These are phyloP conservation scores for Hyphantria cunea DNA, from an alignment of 1,140 invertebrate species.

Conservation along the genomic window DNA sequence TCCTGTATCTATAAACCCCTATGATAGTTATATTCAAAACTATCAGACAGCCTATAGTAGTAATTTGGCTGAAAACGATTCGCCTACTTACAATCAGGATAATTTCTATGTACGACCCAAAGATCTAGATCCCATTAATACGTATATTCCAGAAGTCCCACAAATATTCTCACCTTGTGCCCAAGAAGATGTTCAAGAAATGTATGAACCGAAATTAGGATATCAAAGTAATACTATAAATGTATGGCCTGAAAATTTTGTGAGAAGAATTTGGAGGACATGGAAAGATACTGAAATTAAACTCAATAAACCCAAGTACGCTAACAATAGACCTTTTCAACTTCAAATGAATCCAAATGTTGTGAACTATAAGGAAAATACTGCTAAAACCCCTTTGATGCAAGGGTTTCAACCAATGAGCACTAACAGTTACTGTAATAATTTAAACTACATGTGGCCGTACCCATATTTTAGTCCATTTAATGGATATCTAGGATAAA, in stretches of 20 bases:
- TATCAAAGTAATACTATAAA: not conserved
- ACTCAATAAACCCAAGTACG: too few species aligned
- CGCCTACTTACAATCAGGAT: not conserved
- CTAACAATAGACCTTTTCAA: not conserved
- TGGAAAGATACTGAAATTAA: conserved; percentile 29
- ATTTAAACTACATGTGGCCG: not conserved
- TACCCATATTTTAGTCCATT: not conserved
- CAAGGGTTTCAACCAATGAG: not conserved
- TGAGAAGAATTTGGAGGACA: conserved; percentile 28
- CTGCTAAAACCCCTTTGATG: not conserved
- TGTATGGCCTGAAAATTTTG: not conserved
- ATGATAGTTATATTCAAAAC: not conserved
- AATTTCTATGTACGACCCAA: not conserved
- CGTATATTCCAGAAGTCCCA: not conserved
- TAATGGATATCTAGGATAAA: not conserved
- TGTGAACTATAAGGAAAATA: not conserved
- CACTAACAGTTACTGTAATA: not conserved
- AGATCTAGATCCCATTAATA: not conserved
- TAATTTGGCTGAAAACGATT: too few species aligned
- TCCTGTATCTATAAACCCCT: not conserved
- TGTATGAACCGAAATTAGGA: not conserved
- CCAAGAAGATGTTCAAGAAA: not conserved
- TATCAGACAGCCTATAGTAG: not conserved
- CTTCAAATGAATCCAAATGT: not conserved
- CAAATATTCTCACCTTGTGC: not conserved